A percentile compares a stretch with the other conserved stretches of the same genome.
These are phyloP conservation scores for Xylocopa sonorina DNA, from an alignment of 1,140 invertebrate genomes.

Conservation along the genomic window DNA sequence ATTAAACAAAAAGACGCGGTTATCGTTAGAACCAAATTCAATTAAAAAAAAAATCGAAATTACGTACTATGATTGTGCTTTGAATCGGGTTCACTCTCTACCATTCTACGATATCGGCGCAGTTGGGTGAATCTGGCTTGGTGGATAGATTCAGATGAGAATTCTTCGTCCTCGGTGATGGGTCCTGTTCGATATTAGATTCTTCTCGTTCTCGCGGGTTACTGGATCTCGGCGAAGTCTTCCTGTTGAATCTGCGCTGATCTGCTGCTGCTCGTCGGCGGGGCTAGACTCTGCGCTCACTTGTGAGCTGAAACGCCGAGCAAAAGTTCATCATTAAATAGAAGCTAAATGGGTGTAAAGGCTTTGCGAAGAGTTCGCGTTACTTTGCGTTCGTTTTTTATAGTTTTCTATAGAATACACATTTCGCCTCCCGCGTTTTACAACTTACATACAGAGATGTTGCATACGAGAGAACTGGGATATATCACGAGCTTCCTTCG, in stretches of 20 bases:
- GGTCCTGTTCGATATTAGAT: constrained; percentile 44
- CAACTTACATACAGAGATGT: no score
- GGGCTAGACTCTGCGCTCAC: constrained; percentile 80
- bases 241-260: constrained; percentile 80
- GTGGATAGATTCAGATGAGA: constrained; percentile 67
- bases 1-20: constrained; percentile 58
- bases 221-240: constrained; percentile 71
- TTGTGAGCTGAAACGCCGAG: constrained; percentile 74
- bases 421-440: no score
- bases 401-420: no score
- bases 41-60: no score
- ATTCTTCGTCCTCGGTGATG: constrained; percentile 67
- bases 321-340: neutral
- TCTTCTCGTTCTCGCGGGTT: constrained; percentile 31
- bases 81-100: constrained; percentile 89
- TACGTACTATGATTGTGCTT: constrained; percentile 88
- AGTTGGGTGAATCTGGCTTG: constrained; percentile 77
- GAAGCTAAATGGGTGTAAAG: no score
- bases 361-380: no score
- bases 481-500: no score
- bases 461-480: no score
- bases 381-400: no score
- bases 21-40: no score
- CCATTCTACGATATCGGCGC: constrained; percentile 87
- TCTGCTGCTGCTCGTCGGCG: constrained; percentile 80